Evolutionary conservation across 2,113 vertebrate species (phyloP).

Genomic region (Acinonyx jubatus): DNA sequence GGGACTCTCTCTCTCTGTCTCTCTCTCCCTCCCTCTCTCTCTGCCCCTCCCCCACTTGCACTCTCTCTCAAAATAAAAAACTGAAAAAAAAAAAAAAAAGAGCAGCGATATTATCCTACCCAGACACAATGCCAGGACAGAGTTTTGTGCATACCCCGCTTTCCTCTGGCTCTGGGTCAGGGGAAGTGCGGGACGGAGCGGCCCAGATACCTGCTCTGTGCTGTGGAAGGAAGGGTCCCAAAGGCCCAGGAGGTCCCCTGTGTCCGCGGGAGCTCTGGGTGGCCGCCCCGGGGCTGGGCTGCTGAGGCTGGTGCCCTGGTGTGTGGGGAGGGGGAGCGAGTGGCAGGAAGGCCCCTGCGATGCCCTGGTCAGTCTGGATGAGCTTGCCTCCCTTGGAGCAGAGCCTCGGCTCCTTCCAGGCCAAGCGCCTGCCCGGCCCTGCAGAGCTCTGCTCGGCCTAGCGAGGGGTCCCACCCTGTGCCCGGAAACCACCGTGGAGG

Average conservation of each 20-base stretch:
- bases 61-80: too few relatives aligned
- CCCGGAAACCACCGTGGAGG: not conserved
- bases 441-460: fast-evolving
- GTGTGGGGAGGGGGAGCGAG: not conserved
- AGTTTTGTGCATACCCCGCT: not conserved
- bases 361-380: fast-evolving
- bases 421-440: fast-evolving
- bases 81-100: not conserved
- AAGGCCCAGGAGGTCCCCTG: not conserved
- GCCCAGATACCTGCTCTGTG: fast-evolving
- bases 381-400: fast-evolving
- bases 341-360: not conserved
- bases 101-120: fast-evolving
- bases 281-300: too few relatives aligned
- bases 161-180: fast-evolving
- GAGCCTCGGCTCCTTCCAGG: fast-evolving
- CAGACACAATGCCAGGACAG: fast-evolving
- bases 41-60: too few relatives aligned
- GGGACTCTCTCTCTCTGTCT: too few relatives aligned
- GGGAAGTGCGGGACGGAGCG: fast-evolving
- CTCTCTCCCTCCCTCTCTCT: too few relatives aligned
- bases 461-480: not conserved
- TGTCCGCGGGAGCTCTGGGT: fast-evolving
- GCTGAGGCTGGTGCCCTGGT: not conserved
- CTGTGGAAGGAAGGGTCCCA: not conserved